Evolutionary conservation across 2,797 vertebrate species (phyloP).

Genomic region (Amblyopsis hoosieri): DNA sequence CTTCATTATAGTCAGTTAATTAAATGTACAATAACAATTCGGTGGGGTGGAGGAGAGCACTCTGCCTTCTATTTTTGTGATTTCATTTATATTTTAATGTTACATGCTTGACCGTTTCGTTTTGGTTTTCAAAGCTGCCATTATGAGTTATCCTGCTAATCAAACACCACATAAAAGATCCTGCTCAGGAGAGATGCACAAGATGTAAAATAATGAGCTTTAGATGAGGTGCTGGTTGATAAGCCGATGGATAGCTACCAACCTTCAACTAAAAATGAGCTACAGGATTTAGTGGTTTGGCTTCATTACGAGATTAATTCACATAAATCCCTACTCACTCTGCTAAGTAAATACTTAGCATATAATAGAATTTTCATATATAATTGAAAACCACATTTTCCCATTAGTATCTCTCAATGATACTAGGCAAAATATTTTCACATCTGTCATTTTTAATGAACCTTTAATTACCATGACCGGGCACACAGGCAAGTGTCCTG

Average conservation of each 20-base stretch:
- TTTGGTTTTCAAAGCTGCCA: no score
- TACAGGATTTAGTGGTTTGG: constrained; percentile 46
- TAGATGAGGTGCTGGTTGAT: no score
- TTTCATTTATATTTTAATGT: neutral
- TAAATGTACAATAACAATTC: no score
- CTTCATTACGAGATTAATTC: constrained; percentile 51
- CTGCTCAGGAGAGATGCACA: no score
- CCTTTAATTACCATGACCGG: constrained; percentile 42
- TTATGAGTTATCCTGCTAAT: no score
- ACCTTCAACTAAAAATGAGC: constrained; percentile 41
- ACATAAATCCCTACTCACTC: constrained; percentile 46
- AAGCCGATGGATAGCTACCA: neutral
- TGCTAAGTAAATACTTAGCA: constrained; percentile 49
- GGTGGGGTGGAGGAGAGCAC: no score
- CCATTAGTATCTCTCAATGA: constrained; percentile 36
- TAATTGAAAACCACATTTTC: constrained; percentile 48
- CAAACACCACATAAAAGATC: no score
- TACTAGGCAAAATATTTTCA: constrained; percentile 33
- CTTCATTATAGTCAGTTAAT: no score
- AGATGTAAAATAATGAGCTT: no score
- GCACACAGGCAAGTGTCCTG: no score
- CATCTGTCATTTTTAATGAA: constrained; percentile 61
- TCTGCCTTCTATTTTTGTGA: no score
- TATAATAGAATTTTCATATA: constrained; percentile 10
- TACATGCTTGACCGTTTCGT: neutral